phyloP scores from a whole-genome alignment of 2,797 vertebrate species.

The Betta splendens region DNA sequence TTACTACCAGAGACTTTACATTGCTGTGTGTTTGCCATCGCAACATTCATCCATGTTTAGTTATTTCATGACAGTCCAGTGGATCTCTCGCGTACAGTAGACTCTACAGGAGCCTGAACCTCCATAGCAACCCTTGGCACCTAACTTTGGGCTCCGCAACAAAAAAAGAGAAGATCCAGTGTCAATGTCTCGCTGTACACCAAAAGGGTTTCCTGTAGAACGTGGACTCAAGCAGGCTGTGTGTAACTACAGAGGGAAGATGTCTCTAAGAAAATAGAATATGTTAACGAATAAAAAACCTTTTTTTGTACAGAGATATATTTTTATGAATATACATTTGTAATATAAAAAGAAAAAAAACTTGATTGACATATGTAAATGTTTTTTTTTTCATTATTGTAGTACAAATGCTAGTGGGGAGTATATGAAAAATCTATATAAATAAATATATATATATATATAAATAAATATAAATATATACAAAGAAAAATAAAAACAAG shows the following conservation, averaged over 20 bases:
- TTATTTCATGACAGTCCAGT: constrained; percentile 46
- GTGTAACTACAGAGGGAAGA: constrained; percentile 49
- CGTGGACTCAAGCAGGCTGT: constrained; percentile 54
- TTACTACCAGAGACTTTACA: constrained; percentile 41
- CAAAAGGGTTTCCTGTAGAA: constrained; percentile 59
- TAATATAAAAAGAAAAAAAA: constrained; percentile 91
- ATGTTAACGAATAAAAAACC: constrained; percentile 66
- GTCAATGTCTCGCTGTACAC: constrained; percentile 59
- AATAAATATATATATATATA: constrained; percentile 72
- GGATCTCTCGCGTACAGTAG: constrained; percentile 34
- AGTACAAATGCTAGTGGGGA: constrained; percentile 93
- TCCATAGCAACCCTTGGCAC: constrained; percentile 29
- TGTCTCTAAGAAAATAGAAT: constrained; percentile 69
- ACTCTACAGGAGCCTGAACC: constrained; percentile 36
- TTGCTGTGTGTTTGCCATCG: constrained; percentile 39
- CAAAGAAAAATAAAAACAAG: constrained; percentile 85
- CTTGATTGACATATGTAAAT: constrained; percentile 91
- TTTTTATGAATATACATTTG: constrained; percentile 99
- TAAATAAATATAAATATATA: constrained; percentile 79
- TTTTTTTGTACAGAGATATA: constrained; percentile 99
- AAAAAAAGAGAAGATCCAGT: constrained; percentile 44
- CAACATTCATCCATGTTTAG: constrained; percentile 27
- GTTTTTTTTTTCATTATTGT: constrained; percentile 97
- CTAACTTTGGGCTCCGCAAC: constrained; percentile 54
- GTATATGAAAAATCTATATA: constrained; percentile 80